Percentiles rank a stretch among this genome's conserved stretches.
These are phyloP conservation scores for Noctua fimbriata DNA, from an alignment of 2,888 invertebrate genomes.

Conservation along the genomic window DNA sequence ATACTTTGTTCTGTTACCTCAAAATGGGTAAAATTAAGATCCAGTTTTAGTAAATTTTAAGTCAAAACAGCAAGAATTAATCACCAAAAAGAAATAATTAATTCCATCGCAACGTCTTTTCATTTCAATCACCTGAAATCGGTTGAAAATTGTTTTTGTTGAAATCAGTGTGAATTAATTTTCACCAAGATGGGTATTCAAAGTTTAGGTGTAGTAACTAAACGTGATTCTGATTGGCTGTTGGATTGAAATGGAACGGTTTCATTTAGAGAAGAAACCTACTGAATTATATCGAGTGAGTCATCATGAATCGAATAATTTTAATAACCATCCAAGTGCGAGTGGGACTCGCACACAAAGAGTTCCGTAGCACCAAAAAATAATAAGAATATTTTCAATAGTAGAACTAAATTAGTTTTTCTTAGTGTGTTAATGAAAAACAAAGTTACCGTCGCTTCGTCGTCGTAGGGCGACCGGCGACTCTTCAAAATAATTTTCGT, in stretches of 20 bases:
- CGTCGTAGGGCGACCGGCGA: too few species aligned
- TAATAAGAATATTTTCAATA: background rate
- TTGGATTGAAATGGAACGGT: constrained; percentile 60
- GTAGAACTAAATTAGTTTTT: background rate
- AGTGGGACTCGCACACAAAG: background rate
- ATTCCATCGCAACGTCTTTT: accelerated
- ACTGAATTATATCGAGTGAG: background rate
- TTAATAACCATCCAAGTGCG: background rate
- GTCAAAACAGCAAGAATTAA: background rate
- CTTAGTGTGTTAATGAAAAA: background rate
- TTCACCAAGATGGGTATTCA: constrained; percentile 10
- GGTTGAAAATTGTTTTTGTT: background rate
- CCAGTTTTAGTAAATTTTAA: background rate
- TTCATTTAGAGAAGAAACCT: constrained; percentile 17
- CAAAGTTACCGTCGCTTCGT: background rate
- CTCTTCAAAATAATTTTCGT: background rate
- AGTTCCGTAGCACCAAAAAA: background rate
- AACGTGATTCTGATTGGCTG: constrained; percentile 61
- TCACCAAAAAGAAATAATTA: background rate
- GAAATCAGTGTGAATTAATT: background rate
- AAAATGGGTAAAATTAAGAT: constrained; percentile 8
- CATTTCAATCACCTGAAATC: background rate
- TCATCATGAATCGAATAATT: background rate
- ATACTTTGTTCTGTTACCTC: background rate
- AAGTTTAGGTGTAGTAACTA: constrained; percentile 50